Evolutionary conservation across 2,888 invertebrate species (phyloP).

Genomic region (Lumbricus terrestris): DNA sequence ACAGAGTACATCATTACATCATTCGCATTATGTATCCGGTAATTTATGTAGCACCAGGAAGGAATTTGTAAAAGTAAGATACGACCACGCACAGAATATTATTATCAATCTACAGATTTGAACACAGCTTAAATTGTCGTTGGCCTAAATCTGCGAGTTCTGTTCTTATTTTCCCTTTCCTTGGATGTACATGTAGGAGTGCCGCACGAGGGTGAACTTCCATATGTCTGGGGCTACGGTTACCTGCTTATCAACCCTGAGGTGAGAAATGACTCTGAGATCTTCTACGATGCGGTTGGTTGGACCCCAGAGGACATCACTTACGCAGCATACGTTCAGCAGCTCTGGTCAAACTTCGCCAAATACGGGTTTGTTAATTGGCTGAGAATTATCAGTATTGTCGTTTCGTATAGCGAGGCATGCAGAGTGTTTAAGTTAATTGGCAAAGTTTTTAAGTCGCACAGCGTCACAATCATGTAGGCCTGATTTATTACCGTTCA

Average conservation of each 20-base stretch:
- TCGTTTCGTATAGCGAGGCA: background rate
- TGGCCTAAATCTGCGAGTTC: too few relatives aligned
- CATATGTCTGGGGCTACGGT: conserved; percentile 35
- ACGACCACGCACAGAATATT: background rate
- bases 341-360: conserved; percentile 38
- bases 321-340: conserved; percentile 30
- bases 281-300: conserved; percentile 31
- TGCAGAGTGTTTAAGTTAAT: background rate
- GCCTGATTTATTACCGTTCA: background rate
- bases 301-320: conserved; percentile 33
- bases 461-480: too few relatives aligned
- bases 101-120: background rate
- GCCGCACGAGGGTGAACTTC: conserved; percentile 29
- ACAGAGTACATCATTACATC: too few relatives aligned
- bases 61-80: too few relatives aligned
- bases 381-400: background rate
- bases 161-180: too few relatives aligned
- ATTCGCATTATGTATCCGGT: too few relatives aligned
- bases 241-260: conserved; percentile 20
- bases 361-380: conserved; percentile 33
- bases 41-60: too few relatives aligned
- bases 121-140: background rate
- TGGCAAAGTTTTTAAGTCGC: too few relatives aligned
- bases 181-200: conserved; percentile 23
- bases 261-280: conserved; percentile 30